Base-by-base conservation (phyloP, 2,797 vertebrate genomes). In the Phrynocephalus vlangalii region DNA sequence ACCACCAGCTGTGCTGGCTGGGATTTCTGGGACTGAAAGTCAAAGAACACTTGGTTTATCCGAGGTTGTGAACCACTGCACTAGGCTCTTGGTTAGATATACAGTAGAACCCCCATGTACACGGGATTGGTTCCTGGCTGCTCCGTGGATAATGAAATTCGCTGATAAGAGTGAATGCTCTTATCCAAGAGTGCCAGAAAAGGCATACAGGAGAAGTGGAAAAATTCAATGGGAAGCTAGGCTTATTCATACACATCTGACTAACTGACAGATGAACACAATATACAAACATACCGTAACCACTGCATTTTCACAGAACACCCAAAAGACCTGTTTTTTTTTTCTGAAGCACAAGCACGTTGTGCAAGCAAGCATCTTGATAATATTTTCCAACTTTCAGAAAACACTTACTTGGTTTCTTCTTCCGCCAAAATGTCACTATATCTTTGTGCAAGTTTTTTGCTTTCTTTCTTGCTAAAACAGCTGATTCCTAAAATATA, bases 381-480 rank as follows among this genome's bases (percentile, higher is more conserved):
- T 52, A 50, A 70, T 52, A 30, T 5, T 67, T 60, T 68, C 80
- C 77, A 56, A 56, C 52, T 56, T 50, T 70, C 48, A 71, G 28
- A 52, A 50, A 71, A 77, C 85, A 97, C 97, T 98, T 95, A 99
- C 98, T 98, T 67, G 94, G 97, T 94, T 98, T 99, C 94, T 99
- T 99, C 94, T 94, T 98, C 86, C 98, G 97, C 98, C 97, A 99
- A 90, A 98, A 97, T 0, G 98, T 96, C 10, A 96, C 86, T 56
- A 99, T 93, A n/a, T 98, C 98, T 8, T 97, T 96, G 87, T 97
- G 93, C 18, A 99, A 92, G 1, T 93, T 24, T 95, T 98, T 99
- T 0, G 97, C 98, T 93, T 96, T 98, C 96, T 98, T 99, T 93
- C 97, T 98, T 7, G 99, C 98, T 89, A 96, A 97, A 79, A 95